phyloP scores from a whole-genome alignment of 2,888 invertebrate species.

The Mythimna pallens region DNA sequence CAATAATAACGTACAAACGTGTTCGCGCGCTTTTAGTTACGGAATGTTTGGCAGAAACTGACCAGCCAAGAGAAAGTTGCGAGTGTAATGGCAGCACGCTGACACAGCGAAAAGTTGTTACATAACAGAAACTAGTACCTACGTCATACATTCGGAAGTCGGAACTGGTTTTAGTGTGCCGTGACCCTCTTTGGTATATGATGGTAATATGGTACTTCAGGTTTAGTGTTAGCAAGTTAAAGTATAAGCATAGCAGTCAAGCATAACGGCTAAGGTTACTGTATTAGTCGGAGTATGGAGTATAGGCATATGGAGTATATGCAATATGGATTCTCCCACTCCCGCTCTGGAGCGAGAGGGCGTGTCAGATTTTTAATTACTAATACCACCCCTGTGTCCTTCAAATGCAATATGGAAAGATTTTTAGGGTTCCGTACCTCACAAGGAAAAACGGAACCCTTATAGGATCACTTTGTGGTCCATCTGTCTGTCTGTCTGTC shows the following conservation, averaged over 20 bases:
- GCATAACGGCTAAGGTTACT: conserved; percentile 19
- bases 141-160: conserved; percentile 44
- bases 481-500: too few species aligned
- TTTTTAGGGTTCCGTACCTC: too few species aligned
- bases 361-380: too few species aligned
- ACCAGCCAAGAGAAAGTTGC: conserved; percentile 68
- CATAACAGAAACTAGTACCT: conserved; percentile 42
- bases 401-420: too few species aligned
- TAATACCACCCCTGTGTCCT: too few species aligned
- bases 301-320: too few species aligned
- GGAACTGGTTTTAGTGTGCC: conserved; percentile 32
- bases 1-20: conserved; percentile 27
- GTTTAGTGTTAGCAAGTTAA: neutral
- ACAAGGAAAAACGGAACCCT: too few species aligned
- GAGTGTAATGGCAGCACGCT: conserved; percentile 48
- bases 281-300: neutral
- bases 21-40: conserved; percentile 46
- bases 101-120: conserved; percentile 50
- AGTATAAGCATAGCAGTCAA: neutral
- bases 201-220: conserved; percentile 6
- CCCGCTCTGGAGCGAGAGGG: too few species aligned
- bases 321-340: too few species aligned
- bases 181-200: conserved; percentile 42
- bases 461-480: too few species aligned
- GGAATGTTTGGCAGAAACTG: conserved; percentile 57